Evolutionary conservation across 1,140 invertebrate species (phyloP), one percentile per base, ranked within the genome.

Genomic region (Temnothorax nylanderi): DNA sequence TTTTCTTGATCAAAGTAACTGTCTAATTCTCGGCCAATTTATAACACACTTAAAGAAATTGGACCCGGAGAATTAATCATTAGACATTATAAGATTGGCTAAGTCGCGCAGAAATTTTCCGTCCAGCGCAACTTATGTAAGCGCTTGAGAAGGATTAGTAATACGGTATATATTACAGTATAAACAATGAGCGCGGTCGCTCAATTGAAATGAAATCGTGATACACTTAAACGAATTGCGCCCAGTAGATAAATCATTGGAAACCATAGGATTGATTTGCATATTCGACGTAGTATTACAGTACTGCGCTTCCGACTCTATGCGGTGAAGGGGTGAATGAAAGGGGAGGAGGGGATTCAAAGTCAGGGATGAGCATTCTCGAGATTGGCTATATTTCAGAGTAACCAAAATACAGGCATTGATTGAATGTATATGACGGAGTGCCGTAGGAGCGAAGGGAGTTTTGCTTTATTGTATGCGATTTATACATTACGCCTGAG

Each of bases 141-240:
- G 18, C 69, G 54, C 2, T 32, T 37, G 26, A 49, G 41, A 21
- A 54, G 21, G 41, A 84, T 82, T 74, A 72, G 62, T 47, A 16
- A 47, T 74, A 74, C 51, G 41, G 11, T 18, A 47, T 67, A 84
- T 41, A 16, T 44, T 44, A 8, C 21, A 10, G 18, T n/a, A 56
- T 58, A 71, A 74, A 82, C 49, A 88, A 85, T 49, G 41, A 74
- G n/a, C 32, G 75, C 76, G 87, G 71, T 56, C 75, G 58, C 69
- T 90, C 92, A 93, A 93, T 92, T 91, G 92, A 93, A 93, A 92
- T 94, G 90, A 92, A 95, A 95, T 95, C 92, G 92, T 91, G 92
- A 93, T 95, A 95, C 95, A 95, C 95, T 95, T 95, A 95, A 95
- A 94, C 94, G 93, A 94, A 95, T 95, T 95, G 94, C 93, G 89